Evolutionary conservation across 2,888 invertebrate species (phyloP), one percentile per base, ranked within the genome.

Genomic region (Philopedon plagiatum): DNA sequence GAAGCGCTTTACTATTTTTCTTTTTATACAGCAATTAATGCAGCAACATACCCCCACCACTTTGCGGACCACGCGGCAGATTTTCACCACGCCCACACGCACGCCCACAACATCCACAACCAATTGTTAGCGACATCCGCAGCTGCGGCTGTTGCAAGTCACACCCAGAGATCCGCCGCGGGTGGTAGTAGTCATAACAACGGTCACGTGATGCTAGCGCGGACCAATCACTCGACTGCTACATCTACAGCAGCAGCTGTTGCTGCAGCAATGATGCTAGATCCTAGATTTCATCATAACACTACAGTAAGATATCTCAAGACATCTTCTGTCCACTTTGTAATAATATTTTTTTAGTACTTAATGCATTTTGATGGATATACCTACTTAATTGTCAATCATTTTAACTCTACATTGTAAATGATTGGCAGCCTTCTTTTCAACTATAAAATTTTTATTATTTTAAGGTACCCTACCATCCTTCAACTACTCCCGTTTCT

Each of bases 221-320:
- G 85, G 70, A 78, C 80, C 2, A 85, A 84, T 75, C 84, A 85
- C 76, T 80, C 85, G 0, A 83, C 83, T 13, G 83, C 85, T 5
- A 85, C 85, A 1, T 84, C 85, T 2, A 86, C 86, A 1, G 86
- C 86, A 2, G 86, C 86, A 11, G 86, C 86, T 13, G 86, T 86
- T 7, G 86, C 86, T 8, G 86, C 87, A 4, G 87, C 87, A 15
- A 87, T 87, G 86, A 86, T 87, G 87, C 77, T 87, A 23, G 87
- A 87, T 82, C 86, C 87, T 5, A 76, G 86, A 58, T 86, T 86
- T 76, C 86, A 86, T 79, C 86, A 86, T 76, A 86, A 86, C 77
- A 82, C 85, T 67, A 80, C 85, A 29, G 86, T 86, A 80, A 83
- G 83, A 19, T 2, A 11, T 1, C 15, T n/a, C n/a, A n/a, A n/a